These are phyloP conservation scores for Mobula birostris DNA, from an alignment of 2,113 vertebrate species.

Conservation along the genomic window DNA sequence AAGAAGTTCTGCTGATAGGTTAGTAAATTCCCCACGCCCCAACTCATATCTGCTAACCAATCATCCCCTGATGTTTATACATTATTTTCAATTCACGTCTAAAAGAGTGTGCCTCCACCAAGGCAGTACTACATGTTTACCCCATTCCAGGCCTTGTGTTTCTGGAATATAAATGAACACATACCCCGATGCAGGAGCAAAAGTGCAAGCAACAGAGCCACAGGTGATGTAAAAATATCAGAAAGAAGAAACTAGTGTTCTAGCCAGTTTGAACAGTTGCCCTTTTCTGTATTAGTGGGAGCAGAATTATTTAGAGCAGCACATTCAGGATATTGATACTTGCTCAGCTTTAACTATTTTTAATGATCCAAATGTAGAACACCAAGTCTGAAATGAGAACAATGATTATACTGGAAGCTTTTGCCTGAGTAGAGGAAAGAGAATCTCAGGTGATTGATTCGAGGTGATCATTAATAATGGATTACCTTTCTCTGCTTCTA, in stretches of 20 bases:
- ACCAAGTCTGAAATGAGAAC: neutral
- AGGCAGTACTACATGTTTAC: too few relatives aligned
- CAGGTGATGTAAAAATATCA: neutral
- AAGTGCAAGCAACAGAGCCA: neutral
- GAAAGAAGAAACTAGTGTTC: neutral
- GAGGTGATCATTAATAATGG: neutral
- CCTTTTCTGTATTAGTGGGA: neutral
- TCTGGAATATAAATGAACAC: too few relatives aligned
- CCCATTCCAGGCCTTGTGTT: too few relatives aligned
- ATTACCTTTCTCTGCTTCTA: neutral
- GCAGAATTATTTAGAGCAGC: neutral
- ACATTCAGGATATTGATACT: neutral
- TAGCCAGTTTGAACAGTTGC: neutral
- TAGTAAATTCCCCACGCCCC: too few relatives aligned
- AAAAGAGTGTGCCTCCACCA: too few relatives aligned
- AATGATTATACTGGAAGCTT: neutral
- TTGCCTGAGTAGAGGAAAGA: neutral
- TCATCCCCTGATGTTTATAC: too few relatives aligned
- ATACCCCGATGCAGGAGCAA: neutral
- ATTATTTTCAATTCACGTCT: too few relatives aligned
- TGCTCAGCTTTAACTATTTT: neutral
- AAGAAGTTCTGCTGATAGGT: too few relatives aligned
- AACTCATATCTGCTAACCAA: too few relatives aligned
- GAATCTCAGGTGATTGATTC: neutral
- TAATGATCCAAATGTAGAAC: neutral